Percentiles rank a stretch among this genome's conserved stretches.
These are phyloP conservation scores for Eumaeus atala DNA, from an alignment of 1,140 invertebrate genomes.

Conservation along the genomic window DNA sequence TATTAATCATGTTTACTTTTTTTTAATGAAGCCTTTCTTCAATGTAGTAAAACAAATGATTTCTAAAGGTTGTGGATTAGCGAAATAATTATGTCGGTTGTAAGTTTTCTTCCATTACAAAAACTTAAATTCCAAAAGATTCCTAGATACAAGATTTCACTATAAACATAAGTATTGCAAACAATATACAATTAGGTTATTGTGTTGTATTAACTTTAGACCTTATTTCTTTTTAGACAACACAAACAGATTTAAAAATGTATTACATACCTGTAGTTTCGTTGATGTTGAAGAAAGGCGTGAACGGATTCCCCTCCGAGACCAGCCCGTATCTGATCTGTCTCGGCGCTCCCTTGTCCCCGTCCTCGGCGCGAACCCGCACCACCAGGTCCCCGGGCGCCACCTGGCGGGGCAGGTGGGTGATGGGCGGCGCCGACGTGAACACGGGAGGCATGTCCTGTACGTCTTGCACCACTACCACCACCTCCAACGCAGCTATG, in stretches of 20 bases:
- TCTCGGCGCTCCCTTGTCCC: slow-evolving; percentile 88
- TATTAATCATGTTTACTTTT: too few species aligned
- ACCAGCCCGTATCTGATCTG: slow-evolving; percentile 88
- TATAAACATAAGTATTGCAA: too few species aligned
- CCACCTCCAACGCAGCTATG: slow-evolving; percentile 85
- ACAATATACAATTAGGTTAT: too few species aligned
- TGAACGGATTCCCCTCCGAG: slow-evolving; percentile 87
- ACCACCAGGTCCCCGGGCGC: slow-evolving; percentile 79
- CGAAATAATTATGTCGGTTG: too few species aligned
- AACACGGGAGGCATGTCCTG: slow-evolving; percentile 92
- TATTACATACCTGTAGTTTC: slow-evolving; percentile 81
- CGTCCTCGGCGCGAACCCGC: slow-evolving; percentile 89
- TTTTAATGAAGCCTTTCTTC: too few species aligned
- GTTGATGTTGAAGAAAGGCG: slow-evolving; percentile 87
- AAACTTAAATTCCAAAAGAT: too few species aligned
- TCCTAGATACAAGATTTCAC: too few species aligned
- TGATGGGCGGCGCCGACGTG: slow-evolving; percentile 85
- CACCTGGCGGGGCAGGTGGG: slow-evolving; percentile 78
- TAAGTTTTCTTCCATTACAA: too few species aligned
- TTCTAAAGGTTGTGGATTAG: too few species aligned
- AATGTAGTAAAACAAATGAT: too few species aligned
- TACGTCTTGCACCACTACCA: slow-evolving; percentile 88
- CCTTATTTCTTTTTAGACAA: background rate
- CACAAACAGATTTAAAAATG: background rate
- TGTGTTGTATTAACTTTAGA: background rate